Evolutionary conservation across 2,797 vertebrate genomes (phyloP).

Genomic region (Dipus sagitta): DNA sequence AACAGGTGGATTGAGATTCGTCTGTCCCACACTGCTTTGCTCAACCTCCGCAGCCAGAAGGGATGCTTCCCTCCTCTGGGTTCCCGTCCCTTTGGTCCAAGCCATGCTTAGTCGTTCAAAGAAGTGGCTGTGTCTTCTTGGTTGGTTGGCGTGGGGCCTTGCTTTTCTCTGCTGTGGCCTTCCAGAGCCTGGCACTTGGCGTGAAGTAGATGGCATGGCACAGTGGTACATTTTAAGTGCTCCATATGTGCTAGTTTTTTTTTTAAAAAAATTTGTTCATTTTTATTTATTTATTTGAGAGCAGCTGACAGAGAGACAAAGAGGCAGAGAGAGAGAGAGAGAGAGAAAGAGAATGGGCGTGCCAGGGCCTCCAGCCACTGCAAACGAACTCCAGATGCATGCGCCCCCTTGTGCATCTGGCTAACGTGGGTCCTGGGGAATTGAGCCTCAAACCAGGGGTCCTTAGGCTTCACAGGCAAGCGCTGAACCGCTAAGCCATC

Average conservation of each 20-base stretch:
- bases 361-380: too few species aligned
- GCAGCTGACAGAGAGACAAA: too few species aligned
- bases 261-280: too few species aligned
- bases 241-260: background rate
- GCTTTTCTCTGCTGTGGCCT: background rate
- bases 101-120: background rate
- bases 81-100: background rate
- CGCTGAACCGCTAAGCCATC: too few species aligned
- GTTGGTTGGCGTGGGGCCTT: background rate
- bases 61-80: background rate
- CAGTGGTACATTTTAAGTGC: background rate
- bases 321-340: too few species aligned
- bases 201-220: background rate
- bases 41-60: background rate
- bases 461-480: too few species aligned
- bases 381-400: too few species aligned
- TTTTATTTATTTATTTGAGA: too few species aligned
- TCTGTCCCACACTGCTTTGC: background rate
- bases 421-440: too few species aligned
- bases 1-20: background rate
- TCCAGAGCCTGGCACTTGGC: background rate
- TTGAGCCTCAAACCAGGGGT: too few species aligned
- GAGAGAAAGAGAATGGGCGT: too few species aligned
- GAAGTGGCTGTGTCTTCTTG: background rate
- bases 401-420: too few species aligned